Percentiles rank a stretch among this genome's conserved stretches.
These are phyloP conservation scores for Seriola dumerili DNA, from an alignment of 2,113 vertebrate genomes.

Conservation along the genomic window DNA sequence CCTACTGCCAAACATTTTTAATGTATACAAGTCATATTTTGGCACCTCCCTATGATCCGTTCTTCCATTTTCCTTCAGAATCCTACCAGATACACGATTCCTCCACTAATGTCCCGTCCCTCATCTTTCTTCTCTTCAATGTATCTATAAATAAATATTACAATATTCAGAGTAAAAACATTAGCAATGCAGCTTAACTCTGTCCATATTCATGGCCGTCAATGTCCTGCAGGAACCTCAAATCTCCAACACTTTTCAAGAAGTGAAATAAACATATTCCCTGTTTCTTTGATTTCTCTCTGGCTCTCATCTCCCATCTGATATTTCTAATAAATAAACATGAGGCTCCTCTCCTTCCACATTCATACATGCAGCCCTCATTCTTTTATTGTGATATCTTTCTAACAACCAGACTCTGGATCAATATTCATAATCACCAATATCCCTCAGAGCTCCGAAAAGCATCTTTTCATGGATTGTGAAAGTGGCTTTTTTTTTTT, in stretches of 20 bases:
- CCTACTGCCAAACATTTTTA: slow-evolving; percentile 45
- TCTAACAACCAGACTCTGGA: slow-evolving; percentile 57
- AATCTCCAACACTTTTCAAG: slow-evolving; percentile 52
- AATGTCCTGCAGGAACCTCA: slow-evolving; percentile 57
- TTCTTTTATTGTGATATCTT: slow-evolving; percentile 67
- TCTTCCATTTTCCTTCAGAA: slow-evolving; percentile 24
- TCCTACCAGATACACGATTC: slow-evolving; percentile 14
- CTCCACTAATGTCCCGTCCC: slow-evolving; percentile 1
- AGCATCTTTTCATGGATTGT: slow-evolving; percentile 30
- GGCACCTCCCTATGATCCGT: slow-evolving; percentile 11
- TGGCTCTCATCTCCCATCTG: slow-evolving; percentile 65
- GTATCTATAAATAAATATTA: slow-evolving; percentile 51
- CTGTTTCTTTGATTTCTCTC: slow-evolving; percentile 72
- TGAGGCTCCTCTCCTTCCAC: slow-evolving; percentile 61
- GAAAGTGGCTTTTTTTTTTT: not conserved
- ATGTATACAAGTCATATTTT: slow-evolving; percentile 48
- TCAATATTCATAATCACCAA: slow-evolving; percentile 70
- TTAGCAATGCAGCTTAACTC: slow-evolving; percentile 49
- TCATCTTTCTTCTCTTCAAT: slow-evolving; percentile 15
- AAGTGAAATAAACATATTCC: slow-evolving; percentile 65
- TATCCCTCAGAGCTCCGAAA: slow-evolving; percentile 49
- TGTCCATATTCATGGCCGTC: slow-evolving; percentile 53
- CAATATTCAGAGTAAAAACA: slow-evolving; percentile 51
- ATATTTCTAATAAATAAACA: slow-evolving; percentile 82
- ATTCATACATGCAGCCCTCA: slow-evolving; percentile 49